Conservation (phyloP, 2,797 vertebrate genomes). For the Gephyroberyx darwinii region DNA sequence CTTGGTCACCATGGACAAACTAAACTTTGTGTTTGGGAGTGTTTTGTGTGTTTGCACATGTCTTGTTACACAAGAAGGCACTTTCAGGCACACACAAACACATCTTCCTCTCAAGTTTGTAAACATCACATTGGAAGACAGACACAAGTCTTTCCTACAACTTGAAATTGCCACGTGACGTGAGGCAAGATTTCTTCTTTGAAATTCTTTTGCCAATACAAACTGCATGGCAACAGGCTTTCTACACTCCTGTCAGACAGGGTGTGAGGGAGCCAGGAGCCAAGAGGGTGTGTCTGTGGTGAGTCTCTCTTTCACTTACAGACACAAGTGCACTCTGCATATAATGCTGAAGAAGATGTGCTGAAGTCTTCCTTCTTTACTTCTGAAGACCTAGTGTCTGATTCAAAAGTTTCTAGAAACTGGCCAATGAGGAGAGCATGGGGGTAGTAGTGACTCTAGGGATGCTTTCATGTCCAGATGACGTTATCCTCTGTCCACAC, state of each 20-base stretch:
- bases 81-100: neutral
- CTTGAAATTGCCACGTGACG: neutral
- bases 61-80: neutral
- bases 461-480: constrained; percentile 42
- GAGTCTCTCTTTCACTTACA: constrained; percentile 24
- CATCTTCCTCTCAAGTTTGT: neutral
- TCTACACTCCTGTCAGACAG: constrained; percentile 23
- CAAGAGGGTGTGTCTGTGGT: constrained; percentile 38
- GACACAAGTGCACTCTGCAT: constrained; percentile 19
- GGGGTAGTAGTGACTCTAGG: constrained; percentile 16
- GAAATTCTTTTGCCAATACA: constrained; percentile 25
- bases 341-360: neutral
- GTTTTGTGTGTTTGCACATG: neutral
- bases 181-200: neutral
- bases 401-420: neutral
- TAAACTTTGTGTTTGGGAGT: neutral
- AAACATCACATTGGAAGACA: neutral
- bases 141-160: neutral
- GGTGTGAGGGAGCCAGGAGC: constrained; percentile 47
- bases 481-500: constrained; percentile 44
- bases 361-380: neutral
- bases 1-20: constrained; percentile 41
- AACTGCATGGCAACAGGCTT: constrained; percentile 57
- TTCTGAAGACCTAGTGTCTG: neutral
- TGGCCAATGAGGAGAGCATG: constrained; percentile 2